Base-by-base conservation (phyloP, 1,140 invertebrate genomes). In the Trichomalopsis sarcophagae region DNA sequence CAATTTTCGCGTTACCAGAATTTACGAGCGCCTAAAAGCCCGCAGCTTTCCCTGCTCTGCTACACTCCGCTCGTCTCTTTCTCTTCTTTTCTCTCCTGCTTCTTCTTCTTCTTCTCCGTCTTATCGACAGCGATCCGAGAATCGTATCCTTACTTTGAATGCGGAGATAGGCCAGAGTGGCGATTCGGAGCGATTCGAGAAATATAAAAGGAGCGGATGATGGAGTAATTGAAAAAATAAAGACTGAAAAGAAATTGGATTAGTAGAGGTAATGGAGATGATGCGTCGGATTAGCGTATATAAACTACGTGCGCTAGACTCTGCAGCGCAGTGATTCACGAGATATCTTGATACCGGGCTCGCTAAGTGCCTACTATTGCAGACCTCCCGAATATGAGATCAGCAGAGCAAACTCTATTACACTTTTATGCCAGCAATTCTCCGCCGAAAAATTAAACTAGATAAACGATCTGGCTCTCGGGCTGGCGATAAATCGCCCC, bases 1-100 rank as follows among this genome's bases (percentile, higher is more conserved):
- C 89, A 90, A 90, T 90, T 90, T 90, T 87, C 88, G 87, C 89
- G 88, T 90, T 89, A 90, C 88, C 87, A 90, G 87, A 90, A 90
- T 90, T 90, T 90, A 90, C 89, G 89, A 89, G 87, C 88, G 62
- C 82, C 89, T 90, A 90, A 90, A 90, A 90, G 89, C 89, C 85
- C 87, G 86, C 88, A 86, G 86, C 84, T 88, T 87, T 82, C 85
- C 87, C 87, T 87, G 86, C 66, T 9, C 68, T 71, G 5, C 36
- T 1, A 2, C 27, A 27, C 11, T 21, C 30, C 73, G 10, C 14
- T n/a, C 17, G 62, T 68, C 62, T 36, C 23, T 66, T 11, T 27
- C 17, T 21, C 23, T 23, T 21, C 55, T 68, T 36, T n/a, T 36
- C 71, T 73, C 27, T 36, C 14, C 10, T 36, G 33, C 69, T 36